Conservation (phyloP, 1,140 invertebrate genomes). For the Drosophila mayri region DNA sequence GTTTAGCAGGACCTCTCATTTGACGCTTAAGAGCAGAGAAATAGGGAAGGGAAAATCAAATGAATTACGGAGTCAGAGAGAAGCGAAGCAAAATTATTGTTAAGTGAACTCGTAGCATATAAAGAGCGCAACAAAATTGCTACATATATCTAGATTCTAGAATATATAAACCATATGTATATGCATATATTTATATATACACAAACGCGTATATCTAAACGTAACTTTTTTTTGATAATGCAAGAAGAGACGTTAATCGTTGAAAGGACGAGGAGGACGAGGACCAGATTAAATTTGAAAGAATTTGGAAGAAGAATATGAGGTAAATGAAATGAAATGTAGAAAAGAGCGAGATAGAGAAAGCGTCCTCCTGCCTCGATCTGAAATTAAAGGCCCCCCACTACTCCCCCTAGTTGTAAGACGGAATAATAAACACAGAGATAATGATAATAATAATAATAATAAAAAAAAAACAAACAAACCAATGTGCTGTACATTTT, state of each 20-base stretch:
- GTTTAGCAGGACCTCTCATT: slow-evolving; percentile 40
- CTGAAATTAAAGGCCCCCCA: background rate
- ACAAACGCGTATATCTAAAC: slow-evolving; percentile 35
- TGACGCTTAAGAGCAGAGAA: slow-evolving; percentile 4
- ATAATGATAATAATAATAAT: slow-evolving; percentile 2
- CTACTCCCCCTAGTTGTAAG: slow-evolving; percentile 26
- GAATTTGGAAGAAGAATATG: background rate
- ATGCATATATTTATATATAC: slow-evolving; percentile 23
- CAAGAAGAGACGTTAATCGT: slow-evolving; percentile 31
- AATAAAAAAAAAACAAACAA: background rate
- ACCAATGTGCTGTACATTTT: slow-evolving; percentile 27
- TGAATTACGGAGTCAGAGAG: background rate
- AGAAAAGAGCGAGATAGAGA: slow-evolving; percentile 6
- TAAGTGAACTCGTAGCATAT: slow-evolving; percentile 48
- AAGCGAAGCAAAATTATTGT: slow-evolving; percentile 31
- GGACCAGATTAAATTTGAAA: background rate
- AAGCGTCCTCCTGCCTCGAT: background rate
- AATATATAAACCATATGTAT: slow-evolving; percentile 19
- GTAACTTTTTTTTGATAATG: slow-evolving; percentile 44
- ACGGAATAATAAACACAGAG: slow-evolving; percentile 19
- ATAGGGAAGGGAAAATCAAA: background rate
- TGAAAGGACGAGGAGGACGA: slow-evolving; percentile 31
- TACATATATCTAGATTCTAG: no score
- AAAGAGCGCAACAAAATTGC: slow-evolving; percentile 40
- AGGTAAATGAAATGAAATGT: slow-evolving; percentile 16